These are phyloP conservation scores for Channallabes apus DNA, from an alignment of 2,797 vertebrate genomes.

Conservation along the genomic window DNA sequence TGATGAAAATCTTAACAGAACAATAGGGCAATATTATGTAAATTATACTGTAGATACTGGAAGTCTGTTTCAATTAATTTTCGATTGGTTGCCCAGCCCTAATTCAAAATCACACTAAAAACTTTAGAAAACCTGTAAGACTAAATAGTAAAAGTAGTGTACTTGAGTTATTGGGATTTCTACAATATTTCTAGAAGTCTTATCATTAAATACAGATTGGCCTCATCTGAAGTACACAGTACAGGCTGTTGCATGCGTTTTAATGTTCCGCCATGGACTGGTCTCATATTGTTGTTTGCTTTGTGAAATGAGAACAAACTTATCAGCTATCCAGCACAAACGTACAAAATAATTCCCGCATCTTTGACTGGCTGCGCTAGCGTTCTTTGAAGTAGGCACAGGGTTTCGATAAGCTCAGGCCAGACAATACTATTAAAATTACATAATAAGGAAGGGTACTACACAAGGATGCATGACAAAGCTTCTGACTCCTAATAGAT, in stretches of 20 bases:
- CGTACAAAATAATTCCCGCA: neutral
- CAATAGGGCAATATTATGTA: too few relatives aligned
- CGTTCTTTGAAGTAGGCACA: neutral
- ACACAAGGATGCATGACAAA: neutral
- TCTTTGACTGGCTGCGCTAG: neutral
- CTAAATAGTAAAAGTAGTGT: too few relatives aligned
- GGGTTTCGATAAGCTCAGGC: neutral
- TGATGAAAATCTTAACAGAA: too few relatives aligned
- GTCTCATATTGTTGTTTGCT: neutral
- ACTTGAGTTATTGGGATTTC: neutral
- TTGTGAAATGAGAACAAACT: constrained; percentile 1
- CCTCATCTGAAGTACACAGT: neutral
- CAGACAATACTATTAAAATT: neutral
- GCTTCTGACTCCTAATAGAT: neutral
- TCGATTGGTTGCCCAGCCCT: too few relatives aligned
- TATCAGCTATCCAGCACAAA: constrained; percentile 12
- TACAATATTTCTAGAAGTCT: neutral
- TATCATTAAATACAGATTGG: neutral
- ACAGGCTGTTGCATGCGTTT: neutral
- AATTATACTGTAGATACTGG: too few relatives aligned
- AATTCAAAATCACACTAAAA: neutral
- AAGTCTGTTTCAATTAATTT: too few relatives aligned
- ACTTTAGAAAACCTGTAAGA: neutral
- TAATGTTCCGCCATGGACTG: neutral
- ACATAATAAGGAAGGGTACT: neutral